These are phyloP conservation scores for Virgularia gustaviana DNA, from an alignment of 92 coral and sea anemone genomes.

Conservation along the genomic window DNA sequence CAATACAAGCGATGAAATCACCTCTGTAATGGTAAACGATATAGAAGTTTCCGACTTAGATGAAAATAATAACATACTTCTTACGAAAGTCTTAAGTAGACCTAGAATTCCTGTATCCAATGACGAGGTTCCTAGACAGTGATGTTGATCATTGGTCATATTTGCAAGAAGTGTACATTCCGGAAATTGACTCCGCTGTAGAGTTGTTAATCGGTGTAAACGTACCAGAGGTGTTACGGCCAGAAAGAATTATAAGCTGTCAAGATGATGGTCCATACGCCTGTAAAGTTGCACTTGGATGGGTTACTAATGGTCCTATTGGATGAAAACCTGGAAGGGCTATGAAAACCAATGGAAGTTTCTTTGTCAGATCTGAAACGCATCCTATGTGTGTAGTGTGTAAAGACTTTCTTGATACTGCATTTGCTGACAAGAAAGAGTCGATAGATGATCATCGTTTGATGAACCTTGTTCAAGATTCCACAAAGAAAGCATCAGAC, in stretches of 20 bases:
- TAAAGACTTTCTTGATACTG: slow-evolving; percentile 44
- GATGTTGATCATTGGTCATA: slow-evolving; percentile 39
- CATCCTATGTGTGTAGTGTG: slow-evolving; percentile 47
- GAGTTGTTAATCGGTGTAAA: slow-evolving; percentile 46
- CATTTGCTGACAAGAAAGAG: not conserved
- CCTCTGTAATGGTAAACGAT: not conserved
- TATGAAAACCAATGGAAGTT: not conserved
- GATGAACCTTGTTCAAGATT: slow-evolving; percentile 35
- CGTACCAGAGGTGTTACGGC: slow-evolving; percentile 56
- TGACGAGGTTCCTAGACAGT: slow-evolving; percentile 17
- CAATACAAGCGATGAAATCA: not conserved
- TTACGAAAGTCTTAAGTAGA: not conserved
- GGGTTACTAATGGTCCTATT: slow-evolving; percentile 61
- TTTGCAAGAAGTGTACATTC: slow-evolving; percentile 18
- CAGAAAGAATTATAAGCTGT: slow-evolving; percentile 32
- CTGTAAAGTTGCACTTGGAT: slow-evolving; percentile 46
- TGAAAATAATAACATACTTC: not conserved
- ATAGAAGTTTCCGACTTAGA: slow-evolving; percentile 8
- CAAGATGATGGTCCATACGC: slow-evolving; percentile 52
- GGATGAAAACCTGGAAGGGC: slow-evolving; percentile 28
- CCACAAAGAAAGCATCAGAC: slow-evolving; percentile 36
- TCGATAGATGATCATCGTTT: slow-evolving; percentile 37
- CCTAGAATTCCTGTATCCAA: slow-evolving; percentile 14
- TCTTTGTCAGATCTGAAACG: slow-evolving; percentile 20
- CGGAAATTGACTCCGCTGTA: no score